Conservation (phyloP, 2,888 invertebrate genomes). For the Kuschelorhynchus macadamiae region DNA sequence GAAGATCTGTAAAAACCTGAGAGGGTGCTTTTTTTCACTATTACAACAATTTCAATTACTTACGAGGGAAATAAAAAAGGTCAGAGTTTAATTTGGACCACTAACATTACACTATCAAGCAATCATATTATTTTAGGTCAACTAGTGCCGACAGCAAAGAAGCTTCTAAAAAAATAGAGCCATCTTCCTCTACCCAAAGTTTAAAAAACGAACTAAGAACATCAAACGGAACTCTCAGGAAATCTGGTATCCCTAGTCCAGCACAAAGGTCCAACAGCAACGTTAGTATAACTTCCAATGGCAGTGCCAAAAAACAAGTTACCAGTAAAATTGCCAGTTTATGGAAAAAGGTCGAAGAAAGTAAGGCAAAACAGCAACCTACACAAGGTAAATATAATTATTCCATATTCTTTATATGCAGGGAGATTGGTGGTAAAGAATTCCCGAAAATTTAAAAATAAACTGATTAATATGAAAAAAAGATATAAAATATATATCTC, state of each 20-base stretch:
- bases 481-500: too few relatives aligned
- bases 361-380: slow-evolving; percentile 70
- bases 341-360: slow-evolving; percentile 85
- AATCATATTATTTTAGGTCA: slow-evolving; percentile 54
- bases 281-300: slow-evolving; percentile 70
- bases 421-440: too few relatives aligned
- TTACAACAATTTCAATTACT: too few relatives aligned
- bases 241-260: slow-evolving; percentile 57
- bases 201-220: slow-evolving; percentile 68
- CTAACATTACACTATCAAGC: too few relatives aligned
- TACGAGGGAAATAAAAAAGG: too few relatives aligned
- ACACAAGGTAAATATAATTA: slow-evolving; percentile 27
- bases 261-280: slow-evolving; percentile 69
- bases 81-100: neutral
- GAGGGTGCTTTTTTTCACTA: too few relatives aligned
- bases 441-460: too few relatives aligned
- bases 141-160: slow-evolving; percentile 67
- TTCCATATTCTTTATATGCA: too few relatives aligned
- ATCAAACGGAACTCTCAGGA: slow-evolving; percentile 60
- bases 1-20: too few relatives aligned
- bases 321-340: slow-evolving; percentile 85
- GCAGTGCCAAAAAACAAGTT: slow-evolving; percentile 73
- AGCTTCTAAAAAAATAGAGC: slow-evolving; percentile 65
- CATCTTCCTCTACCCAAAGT: slow-evolving; percentile 73
- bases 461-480: too few relatives aligned